These are phyloP conservation scores for Limnephilus lunatus DNA, from an alignment of 2,888 invertebrate species.

Conservation along the genomic window DNA sequence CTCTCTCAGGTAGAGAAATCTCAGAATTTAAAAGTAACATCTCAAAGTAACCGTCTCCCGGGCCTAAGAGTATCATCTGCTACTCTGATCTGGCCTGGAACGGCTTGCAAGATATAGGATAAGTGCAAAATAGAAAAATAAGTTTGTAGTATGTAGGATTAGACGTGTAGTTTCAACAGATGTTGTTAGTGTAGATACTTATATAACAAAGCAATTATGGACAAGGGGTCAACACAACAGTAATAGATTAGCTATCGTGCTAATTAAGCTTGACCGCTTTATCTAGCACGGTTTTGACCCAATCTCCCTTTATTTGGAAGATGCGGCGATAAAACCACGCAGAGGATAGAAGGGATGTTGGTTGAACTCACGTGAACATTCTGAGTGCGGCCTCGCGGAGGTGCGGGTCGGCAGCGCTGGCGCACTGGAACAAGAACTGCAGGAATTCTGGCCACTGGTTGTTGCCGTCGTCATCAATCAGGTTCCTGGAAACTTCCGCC, in stretches of 20 bases:
- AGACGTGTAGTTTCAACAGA: no score
- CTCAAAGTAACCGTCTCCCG: no score
- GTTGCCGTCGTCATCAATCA: constrained; percentile 96
- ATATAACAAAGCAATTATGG: no score
- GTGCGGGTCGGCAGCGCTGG: constrained; percentile 87
- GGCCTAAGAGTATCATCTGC: no score
- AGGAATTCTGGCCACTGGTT: constrained; percentile 98
- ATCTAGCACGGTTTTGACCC: constrained; percentile 12
- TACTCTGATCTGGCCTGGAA: no score
- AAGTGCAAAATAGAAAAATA: background rate
- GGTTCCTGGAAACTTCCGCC: constrained; percentile 96
- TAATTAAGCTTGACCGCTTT: constrained; percentile 47
- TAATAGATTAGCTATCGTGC: background rate
- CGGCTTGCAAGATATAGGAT: no score
- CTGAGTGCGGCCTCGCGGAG: constrained; percentile 95
- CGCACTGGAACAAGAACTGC: constrained; percentile 96
- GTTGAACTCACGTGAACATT: constrained; percentile 88
- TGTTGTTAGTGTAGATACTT: no score
- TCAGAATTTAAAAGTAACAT: no score
- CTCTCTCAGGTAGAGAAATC: no score
- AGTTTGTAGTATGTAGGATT: no score
- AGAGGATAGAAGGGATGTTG: background rate
- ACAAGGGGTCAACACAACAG: constrained; percentile 19
- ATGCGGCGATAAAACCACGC: background rate
- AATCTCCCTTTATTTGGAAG: background rate